phyloP scores from a whole-genome alignment of 2,888 invertebrate species.

The Athripsodes cinereus region DNA sequence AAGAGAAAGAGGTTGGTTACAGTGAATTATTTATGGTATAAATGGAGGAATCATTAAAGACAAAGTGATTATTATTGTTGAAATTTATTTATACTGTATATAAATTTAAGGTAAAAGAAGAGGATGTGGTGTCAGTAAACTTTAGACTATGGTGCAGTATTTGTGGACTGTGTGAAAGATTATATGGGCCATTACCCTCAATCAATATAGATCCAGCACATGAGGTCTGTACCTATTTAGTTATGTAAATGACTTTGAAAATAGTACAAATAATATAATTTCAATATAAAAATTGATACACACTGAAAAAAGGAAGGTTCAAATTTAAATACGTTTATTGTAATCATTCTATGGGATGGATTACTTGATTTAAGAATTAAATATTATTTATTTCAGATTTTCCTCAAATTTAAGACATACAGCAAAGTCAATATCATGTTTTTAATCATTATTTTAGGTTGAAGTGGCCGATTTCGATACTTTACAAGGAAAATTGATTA shows the following conservation, averaged over 20 bases:
- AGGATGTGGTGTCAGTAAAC: slow-evolving; percentile 42
- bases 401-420: no score
- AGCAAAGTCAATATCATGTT: no score
- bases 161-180: slow-evolving; percentile 69
- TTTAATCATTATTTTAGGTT: slow-evolving; percentile 17
- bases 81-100: not conserved
- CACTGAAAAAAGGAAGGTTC: no score
- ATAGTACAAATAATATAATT: no score
- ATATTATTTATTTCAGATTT: no score
- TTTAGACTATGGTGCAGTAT: slow-evolving; percentile 76
- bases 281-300: no score
- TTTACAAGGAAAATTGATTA: slow-evolving; percentile 21
- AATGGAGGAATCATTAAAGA: not conserved
- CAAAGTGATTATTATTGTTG: not conserved
- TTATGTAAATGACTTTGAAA: no score
- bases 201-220: slow-evolving; percentile 63
- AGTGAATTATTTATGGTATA: not conserved
- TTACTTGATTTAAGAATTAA: no score
- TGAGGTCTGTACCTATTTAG: no score
- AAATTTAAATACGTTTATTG: no score
- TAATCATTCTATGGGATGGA: no score
- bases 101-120: slow-evolving; percentile 34
- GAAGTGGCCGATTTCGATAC: slow-evolving; percentile 26
- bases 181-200: slow-evolving; percentile 53
- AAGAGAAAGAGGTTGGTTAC: slow-evolving; percentile 16